Percentiles rank a stretch among this genome's conserved stretches.
Evolutionary conservation across 2,797 vertebrate genomes (phyloP).

Genomic region (Hoplostethus mediterraneus): DNA sequence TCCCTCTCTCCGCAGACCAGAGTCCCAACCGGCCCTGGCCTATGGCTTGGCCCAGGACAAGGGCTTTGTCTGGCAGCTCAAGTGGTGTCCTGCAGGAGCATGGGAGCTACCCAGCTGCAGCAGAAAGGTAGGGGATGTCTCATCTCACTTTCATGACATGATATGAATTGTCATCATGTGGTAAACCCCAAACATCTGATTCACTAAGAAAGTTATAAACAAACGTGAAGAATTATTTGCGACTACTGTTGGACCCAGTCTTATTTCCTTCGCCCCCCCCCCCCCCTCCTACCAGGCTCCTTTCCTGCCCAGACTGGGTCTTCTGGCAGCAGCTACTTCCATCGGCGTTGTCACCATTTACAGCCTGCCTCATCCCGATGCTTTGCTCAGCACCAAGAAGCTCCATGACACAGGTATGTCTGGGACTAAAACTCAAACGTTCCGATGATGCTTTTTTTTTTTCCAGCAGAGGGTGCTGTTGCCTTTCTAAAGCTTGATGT

Average conservation of each 20-base stretch:
- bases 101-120: conserved; percentile 89
- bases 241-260: neutral
- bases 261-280: neutral
- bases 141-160: too few relatives aligned
- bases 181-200: neutral
- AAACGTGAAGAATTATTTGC: neutral
- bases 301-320: conserved; percentile 90
- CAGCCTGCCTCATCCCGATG: conserved; percentile 90
- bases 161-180: neutral
- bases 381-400: conserved; percentile 76
- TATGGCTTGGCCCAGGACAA: conserved; percentile 91
- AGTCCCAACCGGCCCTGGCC: conserved; percentile 80
- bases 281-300: conserved; percentile 76
- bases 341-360: conserved; percentile 88
- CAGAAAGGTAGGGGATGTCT: conserved; percentile 83
- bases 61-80: conserved; percentile 92
- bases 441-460: neutral
- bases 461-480: conserved; percentile 72
- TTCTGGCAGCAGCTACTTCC: conserved; percentile 91
- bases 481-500: conserved; percentile 5
- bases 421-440: neutral
- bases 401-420: conserved; percentile 82
- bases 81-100: conserved; percentile 95
- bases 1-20: conserved; percentile 76
- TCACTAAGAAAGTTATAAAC: neutral